phyloP scores from a whole-genome alignment of 53 echinoderm and acorn worm species.

The Arbacia lixula region DNA sequence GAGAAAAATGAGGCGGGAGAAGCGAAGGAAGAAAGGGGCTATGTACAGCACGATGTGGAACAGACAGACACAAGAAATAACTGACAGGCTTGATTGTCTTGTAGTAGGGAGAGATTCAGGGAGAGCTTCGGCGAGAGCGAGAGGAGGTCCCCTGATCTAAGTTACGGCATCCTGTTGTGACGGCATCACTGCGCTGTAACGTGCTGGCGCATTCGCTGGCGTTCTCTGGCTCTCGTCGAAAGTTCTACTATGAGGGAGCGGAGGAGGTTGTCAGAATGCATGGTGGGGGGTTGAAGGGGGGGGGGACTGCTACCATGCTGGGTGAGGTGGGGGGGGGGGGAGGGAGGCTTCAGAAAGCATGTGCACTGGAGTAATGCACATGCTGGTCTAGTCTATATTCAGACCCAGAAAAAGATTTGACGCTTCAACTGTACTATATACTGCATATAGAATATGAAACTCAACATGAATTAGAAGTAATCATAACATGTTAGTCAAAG shows the following conservation, averaged over 20 bases:
- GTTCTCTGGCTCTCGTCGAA: not conserved
- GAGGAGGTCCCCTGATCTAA: conserved; percentile 17
- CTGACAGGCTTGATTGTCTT: conserved; percentile 14
- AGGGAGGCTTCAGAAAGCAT: too few relatives aligned
- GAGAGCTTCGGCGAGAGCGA: conserved; percentile 34
- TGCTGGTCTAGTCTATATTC: too few relatives aligned
- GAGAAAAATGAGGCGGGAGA: conserved; percentile 17
- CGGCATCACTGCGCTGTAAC: conserved; percentile 33
- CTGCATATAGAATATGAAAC: too few relatives aligned
- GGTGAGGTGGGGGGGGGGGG: not conserved
- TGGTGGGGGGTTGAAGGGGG: not conserved
- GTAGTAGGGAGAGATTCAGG: conserved; percentile 2
- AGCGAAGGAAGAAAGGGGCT: conserved; percentile 19
- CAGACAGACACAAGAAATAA: conserved; percentile 24
- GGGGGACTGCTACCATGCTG: not conserved
- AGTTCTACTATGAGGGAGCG: not conserved
- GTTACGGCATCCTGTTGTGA: conserved; percentile 50
- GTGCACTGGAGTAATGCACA: too few relatives aligned
- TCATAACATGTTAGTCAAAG: too few relatives aligned
- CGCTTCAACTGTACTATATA: too few relatives aligned
- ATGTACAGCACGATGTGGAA: conserved; percentile 18
- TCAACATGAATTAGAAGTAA: too few relatives aligned
- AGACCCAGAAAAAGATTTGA: too few relatives aligned
- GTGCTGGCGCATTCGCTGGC: too few relatives aligned
- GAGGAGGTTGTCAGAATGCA: not conserved